Base-by-base conservation (phyloP, 1,140 invertebrate species). In the Pogonognathellus flavescens region DNA sequence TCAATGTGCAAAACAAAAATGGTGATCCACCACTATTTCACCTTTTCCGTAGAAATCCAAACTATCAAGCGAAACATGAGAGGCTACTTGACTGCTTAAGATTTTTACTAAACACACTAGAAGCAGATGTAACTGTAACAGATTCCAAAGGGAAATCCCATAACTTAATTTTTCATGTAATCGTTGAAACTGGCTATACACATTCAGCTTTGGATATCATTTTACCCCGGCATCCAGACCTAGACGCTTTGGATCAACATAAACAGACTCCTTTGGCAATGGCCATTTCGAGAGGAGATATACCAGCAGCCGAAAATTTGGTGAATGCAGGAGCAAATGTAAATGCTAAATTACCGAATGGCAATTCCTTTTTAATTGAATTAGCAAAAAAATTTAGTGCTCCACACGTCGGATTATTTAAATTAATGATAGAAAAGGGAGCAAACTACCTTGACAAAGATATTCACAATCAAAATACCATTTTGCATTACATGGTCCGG, bases 311-410 rank as follows among this genome's bases (percentile, higher is more conserved):
- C 2, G 85, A 83, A 53, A 11, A 41, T 3, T 82, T 91, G 88
- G 83, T 91, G 5, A 87, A 90, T 85, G 88, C 88, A 70, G 90
- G 90, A 76, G 90, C 91, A 20, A 89, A 90, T 88, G 88, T 90
- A 16, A 91, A 91, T 88, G 85, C 90, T 22, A 86, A 85, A 25
- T 89, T 89, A 22, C 86, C 83, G 53, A 86, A 86, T 55, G 80
- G 52, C 1, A n/a, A 18, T 86, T 84, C 70, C 11, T 80, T 85
- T 62, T 16, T 87, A 31, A 18, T 87, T 0, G n/a, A 85, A 4
- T n/a, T 49, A 20, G 86, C 25, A 50, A 22, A 70, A 31, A 31
- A 55, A 41, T 41, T 16, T 7, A 49, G 7, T 11, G 0, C 1
- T 70, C 22, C 20, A 50, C 55, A 25, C 84, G 2, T 88, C 13